A percentile compares a stretch with the other conserved stretches of the same genome.
Conservation (phyloP, 2,797 vertebrate genomes). For the Tokudaia tokunoshimensis region DNA sequence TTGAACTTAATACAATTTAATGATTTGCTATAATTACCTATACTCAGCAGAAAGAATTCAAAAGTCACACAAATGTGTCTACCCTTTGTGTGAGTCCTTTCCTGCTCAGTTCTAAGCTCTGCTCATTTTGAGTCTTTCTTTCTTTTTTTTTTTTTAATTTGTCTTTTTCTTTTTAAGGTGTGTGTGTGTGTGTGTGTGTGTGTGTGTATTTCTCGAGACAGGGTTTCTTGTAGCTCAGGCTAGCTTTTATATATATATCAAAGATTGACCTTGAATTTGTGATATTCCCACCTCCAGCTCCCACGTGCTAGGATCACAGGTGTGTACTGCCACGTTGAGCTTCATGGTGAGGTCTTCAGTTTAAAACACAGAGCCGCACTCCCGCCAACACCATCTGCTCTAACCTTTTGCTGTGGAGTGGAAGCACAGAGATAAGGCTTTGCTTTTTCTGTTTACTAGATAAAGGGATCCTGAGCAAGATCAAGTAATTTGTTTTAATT, state of each 20-base stretch:
- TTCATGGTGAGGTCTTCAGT: neutral
- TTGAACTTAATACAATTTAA: neutral
- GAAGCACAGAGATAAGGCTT: neutral
- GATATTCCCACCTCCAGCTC: neutral
- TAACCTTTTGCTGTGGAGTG: neutral
- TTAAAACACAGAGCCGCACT: neutral
- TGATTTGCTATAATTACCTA: neutral
- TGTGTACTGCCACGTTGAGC: too few relatives aligned
- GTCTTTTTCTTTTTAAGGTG: neutral
- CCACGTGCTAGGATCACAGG: neutral
- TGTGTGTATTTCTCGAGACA: neutral
- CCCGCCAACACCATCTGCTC: neutral
- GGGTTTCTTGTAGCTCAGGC: neutral
- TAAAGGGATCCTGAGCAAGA: neutral
- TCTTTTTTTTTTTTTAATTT: neutral
- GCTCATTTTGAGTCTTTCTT: neutral
- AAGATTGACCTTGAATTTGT: neutral
- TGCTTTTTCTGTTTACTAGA: neutral
- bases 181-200: neutral
- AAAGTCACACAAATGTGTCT: constrained; percentile 11
- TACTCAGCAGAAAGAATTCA: neutral
- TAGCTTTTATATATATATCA: neutral
- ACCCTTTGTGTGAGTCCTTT: neutral
- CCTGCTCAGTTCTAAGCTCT: neutral
- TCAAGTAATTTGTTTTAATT: neutral